Evolutionary conservation across 2,113 vertebrate genomes (phyloP).

Genomic region (Thamnaconus septentrionalis): DNA sequence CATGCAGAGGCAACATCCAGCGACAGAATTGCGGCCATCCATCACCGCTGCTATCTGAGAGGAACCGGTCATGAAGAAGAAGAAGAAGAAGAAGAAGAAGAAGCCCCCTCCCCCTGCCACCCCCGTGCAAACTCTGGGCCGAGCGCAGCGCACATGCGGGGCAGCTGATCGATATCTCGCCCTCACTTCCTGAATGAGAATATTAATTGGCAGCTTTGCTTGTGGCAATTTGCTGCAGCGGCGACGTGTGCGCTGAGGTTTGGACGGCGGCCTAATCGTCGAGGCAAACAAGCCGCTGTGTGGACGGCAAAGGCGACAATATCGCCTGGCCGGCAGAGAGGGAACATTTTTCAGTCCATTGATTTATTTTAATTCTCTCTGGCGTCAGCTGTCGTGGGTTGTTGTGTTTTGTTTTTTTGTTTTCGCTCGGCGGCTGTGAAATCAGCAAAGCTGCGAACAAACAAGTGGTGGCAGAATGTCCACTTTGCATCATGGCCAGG

Average conservation of each 20-base stretch:
- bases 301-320: no score
- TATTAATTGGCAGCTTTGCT: slow-evolving; percentile 26
- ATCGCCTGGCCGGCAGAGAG: no score
- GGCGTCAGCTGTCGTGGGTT: no score
- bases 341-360: no score
- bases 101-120: slow-evolving; percentile 5
- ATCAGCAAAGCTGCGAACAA: no score
- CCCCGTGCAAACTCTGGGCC: background rate
- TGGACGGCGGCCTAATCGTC: no score
- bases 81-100: no score
- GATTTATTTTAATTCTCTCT: no score
- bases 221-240: background rate
- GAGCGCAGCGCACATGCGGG: background rate
- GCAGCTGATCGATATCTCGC: slow-evolving; percentile 26
- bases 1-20: slow-evolving; percentile 16
- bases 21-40: slow-evolving; percentile 19
- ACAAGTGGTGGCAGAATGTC: no score
- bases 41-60: slow-evolving; percentile 25
- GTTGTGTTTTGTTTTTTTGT: no score
- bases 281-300: background rate
- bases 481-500: no score
- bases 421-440: no score
- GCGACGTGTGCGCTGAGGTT: slow-evolving; percentile 1
- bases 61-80: background rate
- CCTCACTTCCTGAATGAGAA: slow-evolving; percentile 19